Conservation (phyloP, 2,888 invertebrate species). For the Yponomeuta plumbellus region DNA sequence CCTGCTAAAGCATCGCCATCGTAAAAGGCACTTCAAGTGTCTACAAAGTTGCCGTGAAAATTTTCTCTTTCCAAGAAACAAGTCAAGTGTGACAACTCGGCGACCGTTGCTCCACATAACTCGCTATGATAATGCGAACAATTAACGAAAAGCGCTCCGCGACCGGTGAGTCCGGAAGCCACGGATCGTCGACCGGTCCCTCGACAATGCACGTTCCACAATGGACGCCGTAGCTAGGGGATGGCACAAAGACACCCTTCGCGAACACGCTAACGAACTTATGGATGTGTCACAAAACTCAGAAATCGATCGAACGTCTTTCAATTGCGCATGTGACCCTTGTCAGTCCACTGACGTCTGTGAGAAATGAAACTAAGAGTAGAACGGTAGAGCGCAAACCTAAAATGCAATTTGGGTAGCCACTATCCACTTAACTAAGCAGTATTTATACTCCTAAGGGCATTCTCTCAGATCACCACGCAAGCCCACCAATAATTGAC, state of each 20-base stretch:
- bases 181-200: constrained; percentile 6
- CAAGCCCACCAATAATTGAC: too few species aligned
- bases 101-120: constrained; percentile 14
- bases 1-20: not conserved
- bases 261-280: constrained; percentile 12
- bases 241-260: constrained; percentile 8
- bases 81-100: constrained; percentile 5
- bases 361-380: not conserved
- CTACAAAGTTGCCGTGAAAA: not conserved
- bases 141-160: constrained; percentile 35
- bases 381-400: not conserved
- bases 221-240: constrained; percentile 12
- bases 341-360: not conserved
- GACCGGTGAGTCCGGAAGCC: constrained; percentile 17
- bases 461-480: too few species aligned
- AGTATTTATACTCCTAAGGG: not conserved
- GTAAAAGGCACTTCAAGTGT: not conserved
- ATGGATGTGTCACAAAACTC: not conserved
- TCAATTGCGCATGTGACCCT: not conserved
- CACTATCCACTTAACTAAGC: not conserved
- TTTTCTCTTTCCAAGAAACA: constrained; percentile 4
- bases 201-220: constrained; percentile 4
- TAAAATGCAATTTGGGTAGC: not conserved
- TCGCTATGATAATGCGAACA: constrained; percentile 31
- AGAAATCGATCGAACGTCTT: constrained; percentile 5